Conservation (phyloP, 2,113 vertebrate species). For the Eurypyga helias region DNA sequence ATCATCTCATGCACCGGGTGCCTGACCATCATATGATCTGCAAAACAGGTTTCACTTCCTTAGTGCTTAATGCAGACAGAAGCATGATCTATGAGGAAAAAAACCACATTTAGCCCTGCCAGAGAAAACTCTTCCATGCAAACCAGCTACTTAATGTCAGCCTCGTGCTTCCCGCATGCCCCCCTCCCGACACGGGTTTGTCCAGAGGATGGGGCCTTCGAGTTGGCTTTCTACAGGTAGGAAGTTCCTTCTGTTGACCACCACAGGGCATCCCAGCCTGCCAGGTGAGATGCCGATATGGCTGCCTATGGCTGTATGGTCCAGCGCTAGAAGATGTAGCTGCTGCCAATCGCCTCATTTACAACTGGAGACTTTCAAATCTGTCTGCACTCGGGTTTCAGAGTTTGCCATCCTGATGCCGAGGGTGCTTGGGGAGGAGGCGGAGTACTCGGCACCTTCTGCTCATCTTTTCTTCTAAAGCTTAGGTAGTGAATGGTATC, state of each 20-base stretch:
- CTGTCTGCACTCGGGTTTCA: background rate
- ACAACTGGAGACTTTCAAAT: background rate
- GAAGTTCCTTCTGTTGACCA: background rate
- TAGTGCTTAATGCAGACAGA: background rate
- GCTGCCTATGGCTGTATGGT: background rate
- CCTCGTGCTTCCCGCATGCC: background rate
- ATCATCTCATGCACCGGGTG: background rate
- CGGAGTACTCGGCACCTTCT: background rate
- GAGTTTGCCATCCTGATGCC: background rate
- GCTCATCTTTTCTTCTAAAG: background rate
- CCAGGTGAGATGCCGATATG: fast-evolving
- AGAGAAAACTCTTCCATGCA: background rate
- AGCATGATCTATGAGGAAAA: background rate
- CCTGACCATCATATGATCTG: background rate
- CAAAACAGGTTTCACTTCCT: background rate
- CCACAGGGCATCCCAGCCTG: background rate
- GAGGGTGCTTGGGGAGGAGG: fast-evolving
- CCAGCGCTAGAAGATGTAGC: background rate
- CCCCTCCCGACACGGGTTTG: background rate
- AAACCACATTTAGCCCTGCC: background rate
- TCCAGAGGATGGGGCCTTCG: background rate
- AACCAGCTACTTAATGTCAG: background rate
- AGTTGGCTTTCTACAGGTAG: background rate
- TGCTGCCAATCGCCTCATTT: background rate
- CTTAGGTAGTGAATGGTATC: background rate